Base-by-base conservation (phyloP, 1,140 invertebrate species). In the Drosophila kohkoa region DNA sequence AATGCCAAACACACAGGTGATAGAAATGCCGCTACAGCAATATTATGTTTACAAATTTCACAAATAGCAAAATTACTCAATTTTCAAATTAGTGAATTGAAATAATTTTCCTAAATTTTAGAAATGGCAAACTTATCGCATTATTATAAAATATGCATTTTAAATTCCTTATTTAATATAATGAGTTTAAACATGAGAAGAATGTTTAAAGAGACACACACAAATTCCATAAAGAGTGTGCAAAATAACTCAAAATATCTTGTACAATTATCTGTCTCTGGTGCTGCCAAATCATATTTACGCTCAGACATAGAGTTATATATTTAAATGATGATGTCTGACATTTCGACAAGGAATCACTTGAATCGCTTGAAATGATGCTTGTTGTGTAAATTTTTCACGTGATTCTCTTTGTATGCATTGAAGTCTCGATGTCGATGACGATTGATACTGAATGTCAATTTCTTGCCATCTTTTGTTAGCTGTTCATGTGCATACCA, bases 391-490 rank as follows among this genome's bases (percentile, higher is more conserved):
- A 35, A 54, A 64, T 54, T 64, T 64, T 64, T 16, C 49, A 43
- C 32, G 20, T 43, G 48, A 64, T 64, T 64, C 35, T 15, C 13
- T 30, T 15, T 64, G 30, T 25, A 8, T 41, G 16, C 30, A 7
- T 52, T 52, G 28, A 43, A 13, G 11, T 43, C 16, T 52, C 30
- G 30, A 38, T 41, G 35, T 7, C 43, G 62, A 64, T 64, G 30
- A 5, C 41, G 49, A 48, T 20, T 20, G 20, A 20, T 25, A 54
- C 13, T 43, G 32, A 49, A 45, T 43, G 38, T 10, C 62, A 65
- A 65, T 65, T 65, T 65, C 6, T 7, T 64, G 51, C 13, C 60
- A 63, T 30, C 60, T 52, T 63, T 51, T 10, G 16, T 65, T 54
- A 15, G 30, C 4, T 51, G 6, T 49, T 25, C 30, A 11, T 49